A percentile compares a stretch with the other conserved stretches of the same genome.
phyloP scores from a whole-genome alignment of 2,888 invertebrate genomes.

The Rhynchonema sp. region DNA sequence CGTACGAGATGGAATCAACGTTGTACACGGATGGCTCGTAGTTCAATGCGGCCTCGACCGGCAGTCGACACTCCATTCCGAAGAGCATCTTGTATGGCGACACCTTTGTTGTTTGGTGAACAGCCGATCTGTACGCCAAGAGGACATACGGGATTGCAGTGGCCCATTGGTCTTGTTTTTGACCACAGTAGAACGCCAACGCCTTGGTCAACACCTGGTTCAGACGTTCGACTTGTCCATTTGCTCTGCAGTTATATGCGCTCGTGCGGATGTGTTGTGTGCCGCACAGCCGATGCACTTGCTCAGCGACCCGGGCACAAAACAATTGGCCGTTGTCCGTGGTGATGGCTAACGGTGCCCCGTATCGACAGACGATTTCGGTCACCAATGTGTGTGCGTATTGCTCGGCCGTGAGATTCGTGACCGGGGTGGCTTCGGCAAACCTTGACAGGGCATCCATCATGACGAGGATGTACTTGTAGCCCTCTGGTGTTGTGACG shows the following conservation, averaged over 20 bases:
- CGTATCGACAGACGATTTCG: not conserved
- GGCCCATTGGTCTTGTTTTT: not conserved
- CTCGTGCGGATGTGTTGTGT: not conserved
- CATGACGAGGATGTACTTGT: not conserved
- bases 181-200: not conserved
- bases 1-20: not conserved
- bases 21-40: not conserved
- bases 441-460: not conserved
- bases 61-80: not conserved
- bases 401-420: not conserved
- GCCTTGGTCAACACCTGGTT: not conserved
- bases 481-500: not conserved
- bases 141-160: not conserved
- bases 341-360: not conserved
- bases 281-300: not conserved
- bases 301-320: not conserved
- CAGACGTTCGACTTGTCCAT: not conserved
- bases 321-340: not conserved
- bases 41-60: not conserved
- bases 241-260: not conserved
- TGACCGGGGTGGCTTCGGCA: not conserved
- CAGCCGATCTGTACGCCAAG: not conserved
- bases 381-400: not conserved
- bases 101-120: not conserved
- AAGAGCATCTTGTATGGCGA: not conserved